phyloP scores from a whole-genome alignment of 2,113 vertebrate genomes.

The Dascyllus trimaculatus region DNA sequence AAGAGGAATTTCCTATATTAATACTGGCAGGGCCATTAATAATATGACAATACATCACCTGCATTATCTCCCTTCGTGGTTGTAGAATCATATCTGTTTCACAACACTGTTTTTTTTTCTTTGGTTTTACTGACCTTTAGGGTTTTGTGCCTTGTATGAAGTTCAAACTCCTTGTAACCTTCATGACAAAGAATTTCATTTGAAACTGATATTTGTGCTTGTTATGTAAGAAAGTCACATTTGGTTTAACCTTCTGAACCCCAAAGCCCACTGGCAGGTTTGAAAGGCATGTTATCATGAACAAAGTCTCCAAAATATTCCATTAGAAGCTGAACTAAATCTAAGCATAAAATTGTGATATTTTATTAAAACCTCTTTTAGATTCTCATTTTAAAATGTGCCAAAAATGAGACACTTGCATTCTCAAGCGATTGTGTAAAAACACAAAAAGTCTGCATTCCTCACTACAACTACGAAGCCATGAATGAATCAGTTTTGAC shows the following conservation, averaged over 20 bases:
- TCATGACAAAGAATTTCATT: slow-evolving; percentile 47
- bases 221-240: slow-evolving; percentile 48
- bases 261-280: too few relatives aligned
- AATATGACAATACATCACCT: slow-evolving; percentile 69
- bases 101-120: slow-evolving; percentile 36
- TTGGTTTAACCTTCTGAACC: slow-evolving; percentile 19
- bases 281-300: too few relatives aligned
- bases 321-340: too few relatives aligned
- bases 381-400: too few relatives aligned
- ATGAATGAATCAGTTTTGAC: too few relatives aligned
- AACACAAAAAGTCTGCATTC: too few relatives aligned
- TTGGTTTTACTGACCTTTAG: slow-evolving; percentile 54
- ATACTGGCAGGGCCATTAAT: slow-evolving; percentile 67
- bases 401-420: too few relatives aligned
- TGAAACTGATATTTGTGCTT: slow-evolving; percentile 49
- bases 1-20: slow-evolving; percentile 77
- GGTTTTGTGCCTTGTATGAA: slow-evolving; percentile 24
- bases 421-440: too few relatives aligned
- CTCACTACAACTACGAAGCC: too few relatives aligned
- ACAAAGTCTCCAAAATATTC: too few relatives aligned
- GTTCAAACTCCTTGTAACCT: slow-evolving; percentile 26
- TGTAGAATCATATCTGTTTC: slow-evolving; percentile 50
- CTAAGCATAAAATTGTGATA: too few relatives aligned
- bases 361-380: too few relatives aligned
- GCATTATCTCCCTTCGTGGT: slow-evolving; percentile 37